These are phyloP conservation scores for Thymallus thymallus DNA, from an alignment of 2,113 vertebrate species.

Conservation along the genomic window DNA sequence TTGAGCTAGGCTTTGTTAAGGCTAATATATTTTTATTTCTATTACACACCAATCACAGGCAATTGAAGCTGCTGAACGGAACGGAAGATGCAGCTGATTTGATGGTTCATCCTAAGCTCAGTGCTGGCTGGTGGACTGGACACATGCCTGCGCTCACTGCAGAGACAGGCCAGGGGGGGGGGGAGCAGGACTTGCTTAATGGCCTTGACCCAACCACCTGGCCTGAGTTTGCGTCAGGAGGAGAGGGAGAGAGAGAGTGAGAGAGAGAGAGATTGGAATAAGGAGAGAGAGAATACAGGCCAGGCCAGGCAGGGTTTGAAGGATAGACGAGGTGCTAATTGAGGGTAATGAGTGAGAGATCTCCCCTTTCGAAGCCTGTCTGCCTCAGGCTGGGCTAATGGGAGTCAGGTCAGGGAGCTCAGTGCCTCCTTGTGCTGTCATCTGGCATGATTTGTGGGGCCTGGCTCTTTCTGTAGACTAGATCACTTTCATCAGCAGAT, in stretches of 20 bases:
- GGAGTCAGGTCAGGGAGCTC: conserved; percentile 48
- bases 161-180: neutral
- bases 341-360: conserved; percentile 61
- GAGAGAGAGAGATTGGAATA: neutral
- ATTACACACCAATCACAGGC: neutral
- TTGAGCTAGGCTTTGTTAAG: neutral
- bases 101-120: neutral
- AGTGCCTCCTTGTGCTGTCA: conserved; percentile 41
- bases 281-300: neutral
- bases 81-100: neutral
- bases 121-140: neutral
- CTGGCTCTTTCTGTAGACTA: conserved; percentile 11
- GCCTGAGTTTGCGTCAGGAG: conserved; percentile 38
- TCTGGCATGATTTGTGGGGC: conserved; percentile 37
- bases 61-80: neutral
- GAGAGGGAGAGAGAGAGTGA: too few relatives aligned
- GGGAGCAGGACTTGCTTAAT: conserved; percentile 31
- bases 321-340: conserved; percentile 55
- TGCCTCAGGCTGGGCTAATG: conserved; percentile 53
- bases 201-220: conserved; percentile 55
- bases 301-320: conserved; percentile 43
- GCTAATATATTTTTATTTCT: neutral
- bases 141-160: neutral
- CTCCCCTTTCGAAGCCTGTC: neutral
- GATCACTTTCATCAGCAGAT: conserved; percentile 15